phyloP scores from a whole-genome alignment of 2,113 vertebrate species.

The Nestor notabilis region DNA sequence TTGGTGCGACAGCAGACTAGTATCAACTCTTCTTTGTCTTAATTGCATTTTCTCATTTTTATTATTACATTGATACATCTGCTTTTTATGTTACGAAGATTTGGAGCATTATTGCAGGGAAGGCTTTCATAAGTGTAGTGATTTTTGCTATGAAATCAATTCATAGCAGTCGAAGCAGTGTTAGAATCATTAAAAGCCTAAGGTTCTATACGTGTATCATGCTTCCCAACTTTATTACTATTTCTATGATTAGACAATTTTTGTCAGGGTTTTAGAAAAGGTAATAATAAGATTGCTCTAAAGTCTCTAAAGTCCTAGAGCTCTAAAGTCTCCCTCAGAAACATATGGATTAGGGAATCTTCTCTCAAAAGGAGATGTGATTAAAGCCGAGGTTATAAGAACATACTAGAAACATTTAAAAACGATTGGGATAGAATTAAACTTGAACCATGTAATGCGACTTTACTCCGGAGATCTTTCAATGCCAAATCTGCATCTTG shows the following conservation, averaged over 20 bases:
- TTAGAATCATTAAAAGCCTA: background rate
- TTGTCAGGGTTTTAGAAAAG: conserved; percentile 2
- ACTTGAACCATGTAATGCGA: background rate
- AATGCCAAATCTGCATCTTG: background rate
- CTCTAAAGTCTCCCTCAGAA: background rate
- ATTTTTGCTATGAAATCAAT: background rate
- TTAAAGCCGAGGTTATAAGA: background rate
- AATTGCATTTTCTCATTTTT: background rate
- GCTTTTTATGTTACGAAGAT: background rate
- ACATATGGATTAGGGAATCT: background rate
- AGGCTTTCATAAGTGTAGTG: background rate
- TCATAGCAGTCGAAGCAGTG: background rate
- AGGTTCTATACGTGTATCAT: background rate
- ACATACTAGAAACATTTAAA: background rate
- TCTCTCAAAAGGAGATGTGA: background rate
- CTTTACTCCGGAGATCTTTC: background rate
- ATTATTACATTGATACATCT: background rate
- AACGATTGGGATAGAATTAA: background rate
- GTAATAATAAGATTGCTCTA: background rate
- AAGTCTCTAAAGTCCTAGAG: background rate
- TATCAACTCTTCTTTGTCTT: background rate
- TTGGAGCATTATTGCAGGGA: background rate
- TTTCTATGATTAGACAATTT: background rate
- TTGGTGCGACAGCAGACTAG: background rate
- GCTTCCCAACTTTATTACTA: background rate